Conservation (phyloP, 2,888 invertebrate species). For the Agonopterix heracliana region DNA sequence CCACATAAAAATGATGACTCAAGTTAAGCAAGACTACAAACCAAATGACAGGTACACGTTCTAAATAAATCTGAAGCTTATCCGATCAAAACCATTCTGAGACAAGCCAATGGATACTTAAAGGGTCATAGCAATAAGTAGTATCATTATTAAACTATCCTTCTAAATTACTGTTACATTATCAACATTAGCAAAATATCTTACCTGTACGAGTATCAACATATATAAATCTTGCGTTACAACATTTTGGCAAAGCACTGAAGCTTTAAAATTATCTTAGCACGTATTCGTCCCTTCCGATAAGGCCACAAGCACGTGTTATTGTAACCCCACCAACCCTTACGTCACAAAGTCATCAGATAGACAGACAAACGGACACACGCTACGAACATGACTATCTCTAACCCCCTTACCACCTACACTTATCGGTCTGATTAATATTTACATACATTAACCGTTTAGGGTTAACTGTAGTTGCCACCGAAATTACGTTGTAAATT, state of each 20-base stretch:
- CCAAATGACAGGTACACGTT: too few relatives aligned
- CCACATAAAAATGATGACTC: too few relatives aligned
- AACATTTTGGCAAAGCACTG: neutral
- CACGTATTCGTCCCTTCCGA: slow-evolving; percentile 27
- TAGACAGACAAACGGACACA: slow-evolving; percentile 35
- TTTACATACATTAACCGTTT: slow-evolving; percentile 34
- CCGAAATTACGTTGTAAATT: slow-evolving; percentile 7
- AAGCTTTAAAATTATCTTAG: slow-evolving; percentile 23
- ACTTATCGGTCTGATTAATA: slow-evolving; percentile 48
- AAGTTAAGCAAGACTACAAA: too few relatives aligned
- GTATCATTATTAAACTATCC: too few relatives aligned
- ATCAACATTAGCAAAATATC: too few relatives aligned
- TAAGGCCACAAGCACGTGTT: slow-evolving; percentile 38
- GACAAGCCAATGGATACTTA: too few relatives aligned
- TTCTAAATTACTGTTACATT: too few relatives aligned
- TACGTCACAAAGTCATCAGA: slow-evolving; percentile 36
- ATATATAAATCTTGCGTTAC: neutral
- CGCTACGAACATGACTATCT: slow-evolving; percentile 24
- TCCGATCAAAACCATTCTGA: too few relatives aligned
- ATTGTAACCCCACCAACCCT: slow-evolving; percentile 28
- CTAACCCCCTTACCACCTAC: slow-evolving; percentile 23
- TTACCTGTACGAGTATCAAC: too few relatives aligned
- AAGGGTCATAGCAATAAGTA: too few relatives aligned
- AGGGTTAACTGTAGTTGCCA: slow-evolving; percentile 26
- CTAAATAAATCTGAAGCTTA: too few relatives aligned